These are phyloP conservation scores for Alviniconcha marisindica DNA, from an alignment of 1,140 invertebrate genomes.

Conservation along the genomic window DNA sequence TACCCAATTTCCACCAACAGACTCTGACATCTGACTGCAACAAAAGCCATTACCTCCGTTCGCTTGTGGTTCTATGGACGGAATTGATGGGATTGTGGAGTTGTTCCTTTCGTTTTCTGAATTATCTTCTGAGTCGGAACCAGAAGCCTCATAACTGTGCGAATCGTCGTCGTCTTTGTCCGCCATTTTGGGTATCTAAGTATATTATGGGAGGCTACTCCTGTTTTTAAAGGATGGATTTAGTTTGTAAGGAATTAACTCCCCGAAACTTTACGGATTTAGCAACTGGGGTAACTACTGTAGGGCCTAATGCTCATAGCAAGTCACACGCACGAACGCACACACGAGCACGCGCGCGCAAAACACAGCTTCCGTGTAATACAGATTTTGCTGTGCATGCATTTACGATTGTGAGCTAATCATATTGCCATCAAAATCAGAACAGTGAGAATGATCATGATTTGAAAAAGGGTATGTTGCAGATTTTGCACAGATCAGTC, in stretches of 20 bases:
- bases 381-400: constrained; percentile 36
- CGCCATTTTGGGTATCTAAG: constrained; percentile 26
- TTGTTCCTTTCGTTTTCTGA: constrained; percentile 11
- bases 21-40: too few species aligned
- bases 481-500: constrained; percentile 88
- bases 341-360: not conserved
- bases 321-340: not conserved
- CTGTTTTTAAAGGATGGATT: too few species aligned
- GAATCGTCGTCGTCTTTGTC: constrained; percentile 2
- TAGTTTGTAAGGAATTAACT: too few species aligned
- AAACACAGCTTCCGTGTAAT: too few species aligned
- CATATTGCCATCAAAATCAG: too few species aligned
- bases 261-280: too few species aligned
- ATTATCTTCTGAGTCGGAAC: constrained; percentile 8
- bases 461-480: too few species aligned
- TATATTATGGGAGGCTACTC: not conserved
- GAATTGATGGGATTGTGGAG: not conserved
- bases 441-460: too few species aligned
- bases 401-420: too few species aligned
- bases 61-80: not conserved
- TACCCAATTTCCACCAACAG: not conserved
- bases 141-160: not conserved
- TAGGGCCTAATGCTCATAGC: too few species aligned
- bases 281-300: too few species aligned
- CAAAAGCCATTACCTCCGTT: constrained; percentile 23